These are phyloP conservation scores for Manduca sexta DNA, from an alignment of 1,140 invertebrate genomes.

Conservation along the genomic window DNA sequence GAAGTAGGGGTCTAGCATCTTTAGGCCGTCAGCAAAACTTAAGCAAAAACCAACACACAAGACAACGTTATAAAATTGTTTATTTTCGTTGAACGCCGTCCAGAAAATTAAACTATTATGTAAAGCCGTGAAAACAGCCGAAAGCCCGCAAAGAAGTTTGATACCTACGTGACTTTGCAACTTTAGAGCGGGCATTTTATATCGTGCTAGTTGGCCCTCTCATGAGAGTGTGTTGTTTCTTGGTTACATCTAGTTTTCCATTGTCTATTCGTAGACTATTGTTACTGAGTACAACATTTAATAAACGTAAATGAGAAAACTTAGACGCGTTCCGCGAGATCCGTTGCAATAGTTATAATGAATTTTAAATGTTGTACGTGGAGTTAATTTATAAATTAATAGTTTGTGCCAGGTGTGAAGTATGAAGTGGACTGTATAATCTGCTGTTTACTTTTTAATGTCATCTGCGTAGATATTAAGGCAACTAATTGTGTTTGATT, in stretches of 20 bases:
- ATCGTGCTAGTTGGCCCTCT: not conserved
- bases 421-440: too few species aligned
- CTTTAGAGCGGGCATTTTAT: conserved; percentile 11
- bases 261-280: conserved; percentile 2
- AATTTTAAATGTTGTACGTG: too few species aligned
- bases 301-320: conserved; percentile 3
- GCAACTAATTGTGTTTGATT: too few species aligned
- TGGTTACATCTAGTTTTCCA: not conserved
- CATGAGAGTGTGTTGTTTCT: not conserved
- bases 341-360: too few species aligned
- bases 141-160: conserved; percentile 3
- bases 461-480: too few species aligned
- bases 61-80: not conserved
- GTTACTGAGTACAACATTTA: conserved; percentile 2
- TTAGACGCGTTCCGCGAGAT: not conserved
- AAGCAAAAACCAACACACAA: not conserved
- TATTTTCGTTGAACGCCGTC: conserved; percentile 5
- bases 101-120: conserved; percentile 11
- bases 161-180: conserved; percentile 13
- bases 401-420: too few species aligned
- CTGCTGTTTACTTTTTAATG: too few species aligned
- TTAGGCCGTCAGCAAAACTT: too few species aligned
- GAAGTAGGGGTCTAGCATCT: too few species aligned
- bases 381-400: too few species aligned
- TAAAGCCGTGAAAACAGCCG: conserved; percentile 9